Evolutionary conservation across 2,888 invertebrate genomes (phyloP), one percentile per base, ranked within the genome.

Genomic region (Amphipyra tragopoginis): DNA sequence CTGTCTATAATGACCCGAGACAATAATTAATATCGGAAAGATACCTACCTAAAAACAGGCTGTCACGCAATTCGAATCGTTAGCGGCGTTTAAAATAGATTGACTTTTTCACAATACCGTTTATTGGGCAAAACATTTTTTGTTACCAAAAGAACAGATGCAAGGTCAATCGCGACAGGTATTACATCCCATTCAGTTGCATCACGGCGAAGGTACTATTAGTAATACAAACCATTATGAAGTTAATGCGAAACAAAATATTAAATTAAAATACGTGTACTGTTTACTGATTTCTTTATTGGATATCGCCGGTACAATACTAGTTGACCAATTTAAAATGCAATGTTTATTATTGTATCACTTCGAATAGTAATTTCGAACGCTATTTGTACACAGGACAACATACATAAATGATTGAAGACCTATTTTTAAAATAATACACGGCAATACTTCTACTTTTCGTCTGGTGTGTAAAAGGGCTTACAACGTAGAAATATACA

Each of bases 301-400:
- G 86, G 86, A 88, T 91, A 91, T 90, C 90, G 89, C 88, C 87
- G 86, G 90, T 91, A 93, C 89, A 92, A 88, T 92, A 92, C 87
- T 91, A 85, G 89, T 84, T 87, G 85, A 90, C 87, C 89, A 90
- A 88, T 92, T 91, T 86, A 88, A 93, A 93, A 93, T 93, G 93
- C 92, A 92, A 84, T 87, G 80, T 85, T 83, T 86, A 88, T 80
- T 84, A 89, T 83, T 85, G 84, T 89, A 92, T 90, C 90, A 92
- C 90, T 90, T 90, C 83, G 84, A 86, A 84, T 82, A 85, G 72
- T 87, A 79, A 83, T 82, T 84, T 85, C 85, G 86, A 90, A 86
- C 76, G 81, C 86, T 89, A 88, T 92, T 93, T 93, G 93, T 93
- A 93, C 93, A 93, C 86, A 86, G 86, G 87, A 89, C 83, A 86